Evolutionary conservation across 2,888 invertebrate genomes (phyloP).

Genomic region (Drosophila barbarae): DNA sequence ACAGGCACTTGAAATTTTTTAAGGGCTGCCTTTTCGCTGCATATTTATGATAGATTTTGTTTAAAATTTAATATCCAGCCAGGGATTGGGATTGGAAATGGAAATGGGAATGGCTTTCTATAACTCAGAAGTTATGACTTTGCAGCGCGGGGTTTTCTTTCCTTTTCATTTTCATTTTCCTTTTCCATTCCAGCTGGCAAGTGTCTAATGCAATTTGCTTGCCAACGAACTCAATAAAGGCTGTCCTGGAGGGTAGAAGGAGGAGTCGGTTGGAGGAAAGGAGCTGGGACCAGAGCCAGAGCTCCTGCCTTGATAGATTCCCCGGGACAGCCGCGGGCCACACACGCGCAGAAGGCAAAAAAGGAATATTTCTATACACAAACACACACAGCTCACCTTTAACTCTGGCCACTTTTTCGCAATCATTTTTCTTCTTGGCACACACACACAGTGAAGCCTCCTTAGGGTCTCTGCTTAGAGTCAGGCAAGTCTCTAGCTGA

Average conservation of each 20-base stretch:
- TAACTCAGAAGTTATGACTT: constrained; percentile 26
- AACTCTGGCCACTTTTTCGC: constrained; percentile 56
- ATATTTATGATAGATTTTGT: constrained; percentile 50
- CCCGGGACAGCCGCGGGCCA: constrained; percentile 65
- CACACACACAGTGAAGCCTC: constrained; percentile 22
- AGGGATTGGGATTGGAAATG: background rate
- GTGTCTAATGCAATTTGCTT: constrained; percentile 72
- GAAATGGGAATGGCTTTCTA: constrained; percentile 19
- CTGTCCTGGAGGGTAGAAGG: constrained; percentile 18
- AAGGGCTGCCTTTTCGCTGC: constrained; percentile 5
- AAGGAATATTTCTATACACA: constrained; percentile 16
- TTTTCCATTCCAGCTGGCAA: constrained; percentile 39
- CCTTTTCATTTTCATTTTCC: constrained; percentile 1
- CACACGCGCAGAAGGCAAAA: constrained; percentile 53
- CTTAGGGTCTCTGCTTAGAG: background rate
- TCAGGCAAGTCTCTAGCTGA: background rate
- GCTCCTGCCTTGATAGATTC: constrained; percentile 60
- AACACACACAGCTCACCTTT: constrained; percentile 49
- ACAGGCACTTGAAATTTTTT: constrained; percentile 36
- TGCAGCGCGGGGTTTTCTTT: constrained; percentile 7
- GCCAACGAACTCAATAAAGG: constrained; percentile 68
- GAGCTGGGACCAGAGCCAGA: constrained; percentile 30
- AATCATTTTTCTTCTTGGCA: constrained; percentile 64
- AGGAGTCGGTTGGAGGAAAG: constrained; percentile 14
- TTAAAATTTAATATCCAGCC: constrained; percentile 51